Base-by-base conservation (phyloP, 2,888 invertebrate genomes). In the Chorisops tibialis region DNA sequence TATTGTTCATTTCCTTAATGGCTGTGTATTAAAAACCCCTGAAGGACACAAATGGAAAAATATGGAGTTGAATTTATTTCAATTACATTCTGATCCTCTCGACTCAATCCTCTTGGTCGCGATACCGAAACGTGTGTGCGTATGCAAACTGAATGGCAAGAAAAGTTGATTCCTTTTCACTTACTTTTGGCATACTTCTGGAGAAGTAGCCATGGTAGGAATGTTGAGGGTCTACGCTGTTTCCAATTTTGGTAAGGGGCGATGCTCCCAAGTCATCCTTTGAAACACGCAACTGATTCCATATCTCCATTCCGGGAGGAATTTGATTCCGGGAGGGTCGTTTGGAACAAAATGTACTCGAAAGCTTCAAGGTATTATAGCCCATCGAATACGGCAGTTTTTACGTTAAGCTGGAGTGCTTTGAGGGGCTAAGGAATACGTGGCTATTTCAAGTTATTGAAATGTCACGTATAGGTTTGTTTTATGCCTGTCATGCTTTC, bases 1-100 rank as follows among this genome's bases (percentile, higher is more conserved):
- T 64, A 64, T 64, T 59, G 64, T 59, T 64, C 64, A 64, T 64
- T 64, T 64, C 43, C 59, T 62, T 64, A 64, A 64, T 64, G 64
- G 64, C 22, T 41, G 49, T 54, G 41, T 59, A 64, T 64, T 64
- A 64, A 62, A 61, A 64, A 58, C 47, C 59, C 52, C 21, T 43
- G 45, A 61, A 62, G 59, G 59, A 64, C 63, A 60, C 59, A 64
- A 61, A 64, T 54, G 48, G 56, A 60, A 50, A 64, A 62, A 59
- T 64, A 64, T 64, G 62, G 61, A 64, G 51, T 52, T 59, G 59
- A 64, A 64, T 64, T 64, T 64, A 64, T 62, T 64, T 64, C 64
- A 64, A 64, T 64, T 64, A 64, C 62, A 62, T 64, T 61, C 64
- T 64, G 61, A 64, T 64, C 64, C 64, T 59, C 64, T 59, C 12